Conservation (phyloP, 2,113 vertebrate genomes). For the Epinephelus lanceolatus region DNA sequence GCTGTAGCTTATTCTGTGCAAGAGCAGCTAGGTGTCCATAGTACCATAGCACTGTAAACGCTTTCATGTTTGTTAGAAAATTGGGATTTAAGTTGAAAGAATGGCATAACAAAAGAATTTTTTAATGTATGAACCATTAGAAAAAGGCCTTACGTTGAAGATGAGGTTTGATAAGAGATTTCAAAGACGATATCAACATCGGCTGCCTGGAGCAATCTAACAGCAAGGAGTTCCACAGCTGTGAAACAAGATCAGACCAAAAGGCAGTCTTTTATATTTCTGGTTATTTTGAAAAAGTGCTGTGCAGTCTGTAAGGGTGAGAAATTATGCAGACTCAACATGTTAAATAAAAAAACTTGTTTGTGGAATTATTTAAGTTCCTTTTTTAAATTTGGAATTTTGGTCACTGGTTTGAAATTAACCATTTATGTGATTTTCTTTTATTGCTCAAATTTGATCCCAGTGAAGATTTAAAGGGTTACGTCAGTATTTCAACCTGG, state of each 20-base stretch:
- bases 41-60: not conserved
- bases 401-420: not conserved
- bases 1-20: constrained; percentile 35
- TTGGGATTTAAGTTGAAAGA: constrained; percentile 11
- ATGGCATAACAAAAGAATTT: not conserved
- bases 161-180: not conserved
- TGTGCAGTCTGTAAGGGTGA: not conserved
- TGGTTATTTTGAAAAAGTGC: not conserved
- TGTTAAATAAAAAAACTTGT: not conserved
- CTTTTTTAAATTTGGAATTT: not conserved
- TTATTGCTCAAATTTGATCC: not conserved
- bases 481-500: too few species aligned
- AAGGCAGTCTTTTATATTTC: not conserved
- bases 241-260: not conserved
- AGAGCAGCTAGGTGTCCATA: constrained; percentile 38
- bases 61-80: constrained; percentile 4
- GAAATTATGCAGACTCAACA: not conserved
- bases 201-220: not conserved
- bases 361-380: not conserved
- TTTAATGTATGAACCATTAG: too few species aligned
- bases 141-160: not conserved
- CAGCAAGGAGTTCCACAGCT: not conserved
- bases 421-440: not conserved
- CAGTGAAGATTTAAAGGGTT: not conserved
- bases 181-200: not conserved